A percentile compares a stretch with the other conserved stretches of the same genome.
Conservation (phyloP, 2,888 invertebrate genomes). For the Cheilosia urbana region DNA sequence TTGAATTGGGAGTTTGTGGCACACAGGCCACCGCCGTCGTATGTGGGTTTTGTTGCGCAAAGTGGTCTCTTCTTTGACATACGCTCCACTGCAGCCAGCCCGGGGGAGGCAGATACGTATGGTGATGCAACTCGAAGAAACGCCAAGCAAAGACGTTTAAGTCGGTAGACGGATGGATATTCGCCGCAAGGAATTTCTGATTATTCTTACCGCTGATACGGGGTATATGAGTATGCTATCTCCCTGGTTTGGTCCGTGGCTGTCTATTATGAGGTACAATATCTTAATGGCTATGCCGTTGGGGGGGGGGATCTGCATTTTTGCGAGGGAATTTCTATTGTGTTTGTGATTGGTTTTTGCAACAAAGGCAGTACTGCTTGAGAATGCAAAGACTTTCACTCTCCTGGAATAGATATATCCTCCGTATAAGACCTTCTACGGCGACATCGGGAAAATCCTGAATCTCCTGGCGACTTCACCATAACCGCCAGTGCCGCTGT, state of each 20-base stretch:
- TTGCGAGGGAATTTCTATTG: conserved; percentile 10
- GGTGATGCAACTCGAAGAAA: conserved; percentile 9
- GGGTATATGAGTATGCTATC: conserved; percentile 32
- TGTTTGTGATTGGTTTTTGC: neutral
- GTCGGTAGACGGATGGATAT: conserved; percentile 61
- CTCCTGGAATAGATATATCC: no score
- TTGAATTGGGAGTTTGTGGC: conserved; percentile 67
- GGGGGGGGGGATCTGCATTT: neutral
- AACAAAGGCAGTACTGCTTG: neutral
- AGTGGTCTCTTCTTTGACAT: conserved; percentile 44
- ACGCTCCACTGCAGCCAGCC: conserved; percentile 8
- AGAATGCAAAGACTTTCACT: neutral
- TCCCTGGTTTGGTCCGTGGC: conserved; percentile 12
- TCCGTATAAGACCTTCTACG: neutral
- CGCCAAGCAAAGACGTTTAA: conserved; percentile 11
- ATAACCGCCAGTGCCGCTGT: neutral
- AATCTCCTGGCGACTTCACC: neutral
- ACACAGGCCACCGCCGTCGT: conserved; percentile 63
- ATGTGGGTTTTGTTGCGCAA: conserved; percentile 69
- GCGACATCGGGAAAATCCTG: neutral
- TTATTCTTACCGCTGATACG: conserved; percentile 68
- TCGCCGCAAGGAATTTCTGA: conserved; percentile 69
- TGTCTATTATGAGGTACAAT: conserved; percentile 2
- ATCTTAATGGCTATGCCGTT: neutral
- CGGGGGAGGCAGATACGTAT: neutral